A percentile compares a stretch with the other conserved stretches of the same genome.
phyloP scores from a whole-genome alignment of 2,113 vertebrate species.

The Zosterops borbonicus region DNA sequence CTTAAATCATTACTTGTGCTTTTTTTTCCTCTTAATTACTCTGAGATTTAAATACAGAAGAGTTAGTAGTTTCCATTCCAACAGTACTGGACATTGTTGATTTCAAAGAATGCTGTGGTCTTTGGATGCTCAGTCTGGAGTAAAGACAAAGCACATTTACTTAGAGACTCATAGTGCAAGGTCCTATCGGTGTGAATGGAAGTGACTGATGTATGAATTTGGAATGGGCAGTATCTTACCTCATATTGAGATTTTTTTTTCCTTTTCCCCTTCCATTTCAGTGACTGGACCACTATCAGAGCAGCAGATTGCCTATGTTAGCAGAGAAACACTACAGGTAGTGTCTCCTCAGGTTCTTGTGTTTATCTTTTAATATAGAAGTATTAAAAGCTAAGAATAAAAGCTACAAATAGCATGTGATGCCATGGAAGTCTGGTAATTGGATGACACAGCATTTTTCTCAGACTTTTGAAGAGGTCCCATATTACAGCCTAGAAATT shows the following conservation, averaged over 20 bases:
- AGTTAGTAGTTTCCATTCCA: background rate
- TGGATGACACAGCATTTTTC: background rate
- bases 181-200: background rate
- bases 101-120: background rate
- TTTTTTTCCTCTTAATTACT: background rate
- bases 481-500: background rate
- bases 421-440: background rate
- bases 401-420: background rate
- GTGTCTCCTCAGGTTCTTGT: background rate
- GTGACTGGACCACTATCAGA: conserved; percentile 96
- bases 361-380: background rate
- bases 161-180: background rate
- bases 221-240: background rate
- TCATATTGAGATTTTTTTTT: background rate
- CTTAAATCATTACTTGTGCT: background rate
- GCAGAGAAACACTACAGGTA: conserved; percentile 98
- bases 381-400: background rate
- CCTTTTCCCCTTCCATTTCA: conserved; percentile 59
- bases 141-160: background rate
- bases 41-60: background rate
- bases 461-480: background rate
- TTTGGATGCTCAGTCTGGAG: background rate
- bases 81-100: background rate
- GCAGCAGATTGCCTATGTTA: conserved; percentile 97
- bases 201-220: background rate